phyloP scores from a whole-genome alignment of 2,888 invertebrate genomes.

The Sesia bembeciformis region DNA sequence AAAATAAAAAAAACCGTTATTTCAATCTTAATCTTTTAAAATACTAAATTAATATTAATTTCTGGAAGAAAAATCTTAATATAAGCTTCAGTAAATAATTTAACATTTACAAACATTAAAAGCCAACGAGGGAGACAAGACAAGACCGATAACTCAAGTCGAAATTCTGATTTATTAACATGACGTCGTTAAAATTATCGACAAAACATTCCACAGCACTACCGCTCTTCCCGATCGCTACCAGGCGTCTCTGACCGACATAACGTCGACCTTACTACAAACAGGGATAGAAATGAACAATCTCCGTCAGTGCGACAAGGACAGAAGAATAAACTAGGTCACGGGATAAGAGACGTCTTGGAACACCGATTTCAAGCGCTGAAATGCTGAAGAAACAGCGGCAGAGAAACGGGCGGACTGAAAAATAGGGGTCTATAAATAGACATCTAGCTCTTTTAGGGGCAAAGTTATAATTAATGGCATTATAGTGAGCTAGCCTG shows the following conservation, averaged over 20 bases:
- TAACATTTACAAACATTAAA: too few relatives aligned
- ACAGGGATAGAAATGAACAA: slow-evolving; percentile 29
- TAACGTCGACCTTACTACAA: slow-evolving; percentile 57
- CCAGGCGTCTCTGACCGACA: slow-evolving; percentile 58
- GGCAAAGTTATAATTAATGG: slow-evolving; percentile 35
- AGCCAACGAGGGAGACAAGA: too few relatives aligned
- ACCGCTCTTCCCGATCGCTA: slow-evolving; percentile 52
- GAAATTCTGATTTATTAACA: too few relatives aligned
- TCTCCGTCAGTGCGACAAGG: slow-evolving; percentile 17
- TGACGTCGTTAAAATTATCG: neutral
- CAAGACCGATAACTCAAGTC: too few relatives aligned
- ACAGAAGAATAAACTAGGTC: slow-evolving; percentile 55
- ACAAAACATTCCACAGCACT: slow-evolving; percentile 21
- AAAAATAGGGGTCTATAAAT: slow-evolving; percentile 47
- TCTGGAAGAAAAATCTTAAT: too few relatives aligned
- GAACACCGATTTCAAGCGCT: slow-evolving; percentile 50
- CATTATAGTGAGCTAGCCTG: neutral
- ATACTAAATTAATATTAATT: too few relatives aligned
- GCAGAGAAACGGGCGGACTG: slow-evolving; percentile 33
- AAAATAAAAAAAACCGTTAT: too few relatives aligned
- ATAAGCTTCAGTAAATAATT: too few relatives aligned
- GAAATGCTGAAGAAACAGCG: slow-evolving; percentile 32
- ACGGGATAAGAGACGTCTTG: slow-evolving; percentile 58
- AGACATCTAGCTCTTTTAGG: slow-evolving; percentile 24
- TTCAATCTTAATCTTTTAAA: too few relatives aligned